Evolutionary conservation across 2,113 vertebrate genomes (phyloP).

Genomic region (Scalopus aquaticus): DNA sequence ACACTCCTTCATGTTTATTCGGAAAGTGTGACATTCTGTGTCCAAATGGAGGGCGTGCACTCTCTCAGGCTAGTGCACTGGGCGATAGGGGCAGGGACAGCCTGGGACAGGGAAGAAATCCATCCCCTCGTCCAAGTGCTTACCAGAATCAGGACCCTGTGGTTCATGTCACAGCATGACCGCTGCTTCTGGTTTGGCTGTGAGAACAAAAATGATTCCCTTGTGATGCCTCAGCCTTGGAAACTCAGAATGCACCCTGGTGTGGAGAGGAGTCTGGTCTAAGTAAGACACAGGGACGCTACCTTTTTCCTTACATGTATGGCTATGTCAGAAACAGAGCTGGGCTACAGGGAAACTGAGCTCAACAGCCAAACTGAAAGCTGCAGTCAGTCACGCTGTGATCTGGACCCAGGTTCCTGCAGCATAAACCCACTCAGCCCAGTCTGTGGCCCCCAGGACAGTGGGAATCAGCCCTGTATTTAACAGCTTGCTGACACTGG

Average conservation of each 20-base stretch:
- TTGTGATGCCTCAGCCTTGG: too few species aligned
- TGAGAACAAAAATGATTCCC: not conserved
- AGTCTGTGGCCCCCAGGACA: not conserved
- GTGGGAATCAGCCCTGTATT: not conserved
- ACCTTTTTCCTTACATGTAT: not conserved
- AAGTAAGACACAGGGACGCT: not conserved
- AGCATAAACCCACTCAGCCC: too few species aligned
- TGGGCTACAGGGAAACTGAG: not conserved
- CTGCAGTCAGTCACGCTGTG: too few species aligned
- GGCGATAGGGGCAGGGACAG: not conserved
- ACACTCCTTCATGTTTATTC: not conserved
- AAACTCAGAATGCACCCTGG: not conserved
- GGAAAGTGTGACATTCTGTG: not conserved
- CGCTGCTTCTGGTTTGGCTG: not conserved
- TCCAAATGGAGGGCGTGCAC: not conserved
- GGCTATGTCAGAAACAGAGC: not conserved
- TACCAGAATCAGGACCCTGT: not conserved
- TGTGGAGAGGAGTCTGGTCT: not conserved
- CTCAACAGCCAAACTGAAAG: not conserved
- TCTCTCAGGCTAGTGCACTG: rapidly evolving
- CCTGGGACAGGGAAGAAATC: rapidly evolving
- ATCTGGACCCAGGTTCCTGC: not conserved
- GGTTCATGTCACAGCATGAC: rapidly evolving
- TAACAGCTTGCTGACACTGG: not conserved
- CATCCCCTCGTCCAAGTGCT: not conserved